Base-by-base conservation (phyloP, 1,140 invertebrate genomes). In the Cydia amplana region DNA sequence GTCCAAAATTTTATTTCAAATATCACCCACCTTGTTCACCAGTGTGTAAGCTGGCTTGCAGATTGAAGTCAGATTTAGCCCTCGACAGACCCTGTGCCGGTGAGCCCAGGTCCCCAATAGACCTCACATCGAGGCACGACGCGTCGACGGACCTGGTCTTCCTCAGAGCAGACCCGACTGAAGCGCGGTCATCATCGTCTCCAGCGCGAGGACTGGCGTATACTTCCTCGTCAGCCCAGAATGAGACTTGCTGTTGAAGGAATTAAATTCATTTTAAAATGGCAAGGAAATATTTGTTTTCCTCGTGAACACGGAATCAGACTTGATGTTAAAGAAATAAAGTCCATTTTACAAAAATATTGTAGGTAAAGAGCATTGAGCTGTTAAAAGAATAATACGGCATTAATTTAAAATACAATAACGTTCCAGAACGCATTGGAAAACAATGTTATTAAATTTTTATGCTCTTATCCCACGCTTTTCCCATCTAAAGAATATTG, bases 141-240 rank as follows among this genome's bases (percentile, higher is more conserved):
- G 97, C 97, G 84, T 98, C 97, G 93, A 98, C 97, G 74, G 97
- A 97, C 82, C 97, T 95, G 36, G 97, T 97, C 89, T 98, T 98
- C 77, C 97, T 93, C 77, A 98, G 87, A 81, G 97, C 96, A 0
- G 96, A 97, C 63, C 93, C 94, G 28, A 95, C 88, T 60, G 95
- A 95, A 16, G 94, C 92, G 18, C 94, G 86, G 82, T 96, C 95
- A 63, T 94, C 93, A 80, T 95, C 95, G 83, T 95, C 91, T 80
- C 94, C 94, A 67, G 92, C 93, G 10, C 94, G 86, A 0, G 95
- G 95, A 81, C 94, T 95, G 5, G 95, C 94, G 85, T 95, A 95
- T n/a, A 95, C 94, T 75, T 96, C 96, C 80, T 96, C 95, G 79
- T 96, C 96, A 10, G 95, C 94, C 96, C 96, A 97, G 80, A 96